Percentiles rank a stretch among this genome's conserved stretches.
phyloP scores from a whole-genome alignment of 2,113 vertebrate genomes.

The Hiodon tergisus region DNA sequence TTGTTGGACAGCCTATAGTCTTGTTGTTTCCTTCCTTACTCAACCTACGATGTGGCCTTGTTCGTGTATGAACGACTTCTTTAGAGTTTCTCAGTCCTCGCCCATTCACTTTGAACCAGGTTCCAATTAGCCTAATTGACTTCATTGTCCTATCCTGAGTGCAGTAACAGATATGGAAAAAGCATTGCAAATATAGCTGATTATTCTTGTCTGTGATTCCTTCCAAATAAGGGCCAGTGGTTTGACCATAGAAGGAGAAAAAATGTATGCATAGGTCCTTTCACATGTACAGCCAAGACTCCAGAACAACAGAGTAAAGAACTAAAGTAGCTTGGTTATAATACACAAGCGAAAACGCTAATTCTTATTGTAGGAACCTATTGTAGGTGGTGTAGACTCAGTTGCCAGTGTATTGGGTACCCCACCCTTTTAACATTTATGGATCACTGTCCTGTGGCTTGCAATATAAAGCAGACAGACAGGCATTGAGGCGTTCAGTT shows the following conservation, averaged over 20 bases:
- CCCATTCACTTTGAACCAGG: background rate
- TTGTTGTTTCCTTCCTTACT: background rate
- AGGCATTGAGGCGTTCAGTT: too few relatives aligned
- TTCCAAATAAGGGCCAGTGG: slow-evolving; percentile 33
- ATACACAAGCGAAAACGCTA: background rate
- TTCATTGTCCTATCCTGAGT: background rate
- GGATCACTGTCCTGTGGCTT: too few relatives aligned
- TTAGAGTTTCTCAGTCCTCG: background rate
- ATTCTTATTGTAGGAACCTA: too few relatives aligned
- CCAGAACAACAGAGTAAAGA: background rate
- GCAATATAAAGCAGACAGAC: too few relatives aligned
- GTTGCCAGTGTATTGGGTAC: too few relatives aligned
- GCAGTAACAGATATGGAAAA: too few relatives aligned
- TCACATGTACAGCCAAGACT: background rate
- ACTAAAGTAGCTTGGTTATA: background rate
- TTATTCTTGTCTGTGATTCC: slow-evolving; percentile 22
- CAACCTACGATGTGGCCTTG: too few relatives aligned
- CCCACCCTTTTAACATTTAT: too few relatives aligned
- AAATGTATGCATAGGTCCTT: background rate
- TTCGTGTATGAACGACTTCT: too few relatives aligned
- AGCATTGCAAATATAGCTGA: too few relatives aligned
- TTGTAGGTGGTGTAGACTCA: too few relatives aligned
- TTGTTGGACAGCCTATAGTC: background rate
- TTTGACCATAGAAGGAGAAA: slow-evolving; percentile 51
- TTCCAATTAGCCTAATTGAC: background rate